A percentile compares a stretch with the other conserved stretches of the same genome.
Evolutionary conservation across 2,888 invertebrate species (phyloP).

Genomic region (Calliphora vomitoria): DNA sequence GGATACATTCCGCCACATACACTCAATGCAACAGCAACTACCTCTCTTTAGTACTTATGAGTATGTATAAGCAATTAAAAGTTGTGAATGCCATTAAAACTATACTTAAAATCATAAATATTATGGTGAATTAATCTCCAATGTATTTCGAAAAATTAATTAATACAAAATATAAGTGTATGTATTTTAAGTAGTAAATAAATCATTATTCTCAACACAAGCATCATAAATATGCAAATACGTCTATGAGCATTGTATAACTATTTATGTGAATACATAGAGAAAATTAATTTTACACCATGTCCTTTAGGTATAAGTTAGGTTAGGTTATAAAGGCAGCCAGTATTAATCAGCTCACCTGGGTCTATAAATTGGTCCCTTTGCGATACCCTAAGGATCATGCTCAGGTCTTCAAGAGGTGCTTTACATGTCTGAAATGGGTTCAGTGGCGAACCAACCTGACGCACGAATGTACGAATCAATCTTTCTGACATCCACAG

Average conservation of each 20-base stretch:
- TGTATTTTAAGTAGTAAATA: constrained; percentile 5
- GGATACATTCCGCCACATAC: background rate
- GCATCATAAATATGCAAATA: background rate
- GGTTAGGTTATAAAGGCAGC: too few species aligned
- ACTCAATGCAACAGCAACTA: background rate
- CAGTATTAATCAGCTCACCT: too few species aligned
- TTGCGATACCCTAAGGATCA: too few species aligned
- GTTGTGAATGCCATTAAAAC: constrained; percentile 20
- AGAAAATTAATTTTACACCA: constrained; percentile 10
- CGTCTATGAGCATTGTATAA: background rate
- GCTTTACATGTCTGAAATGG: too few species aligned
- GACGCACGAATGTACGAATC: too few species aligned
- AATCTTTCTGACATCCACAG: too few species aligned
- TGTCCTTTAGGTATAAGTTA: background rate
- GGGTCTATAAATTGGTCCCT: too few species aligned
- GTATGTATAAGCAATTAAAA: constrained; percentile 44
- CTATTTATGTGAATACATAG: background rate
- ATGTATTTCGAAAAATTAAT: constrained; percentile 52
- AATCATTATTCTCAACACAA: constrained; percentile 29
- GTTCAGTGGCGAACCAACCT: too few species aligned
- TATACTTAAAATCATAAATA: constrained; percentile 51
- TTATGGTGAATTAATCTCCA: constrained; percentile 59
- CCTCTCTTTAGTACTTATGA: background rate
- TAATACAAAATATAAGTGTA: constrained; percentile 31
- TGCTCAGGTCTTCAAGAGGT: too few species aligned